Evolutionary conservation across 1,140 invertebrate species (phyloP).

Genomic region (Drosophila kurseongensis): DNA sequence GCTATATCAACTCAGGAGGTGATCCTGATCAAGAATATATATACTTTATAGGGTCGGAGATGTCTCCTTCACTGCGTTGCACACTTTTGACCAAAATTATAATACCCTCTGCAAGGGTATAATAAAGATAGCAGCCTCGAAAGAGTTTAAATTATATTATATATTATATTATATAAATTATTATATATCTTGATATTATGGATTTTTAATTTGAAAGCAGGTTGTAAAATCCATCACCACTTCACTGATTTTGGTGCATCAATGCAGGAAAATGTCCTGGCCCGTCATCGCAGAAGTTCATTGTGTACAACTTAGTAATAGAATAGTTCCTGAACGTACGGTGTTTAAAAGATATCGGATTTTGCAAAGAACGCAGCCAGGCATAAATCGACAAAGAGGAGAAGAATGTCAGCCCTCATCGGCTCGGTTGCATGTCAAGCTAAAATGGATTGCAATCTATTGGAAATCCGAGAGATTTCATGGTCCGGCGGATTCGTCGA

Average conservation of each 20-base stretch:
- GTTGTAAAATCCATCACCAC: not conserved
- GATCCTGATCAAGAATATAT: too few species aligned
- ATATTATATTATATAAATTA: too few species aligned
- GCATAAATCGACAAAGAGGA: not conserved
- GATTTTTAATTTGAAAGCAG: not conserved
- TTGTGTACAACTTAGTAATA: not conserved
- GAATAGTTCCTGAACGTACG: not conserved
- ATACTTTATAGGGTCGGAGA: too few species aligned
- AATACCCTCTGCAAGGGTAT: too few species aligned
- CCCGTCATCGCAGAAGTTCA: not conserved
- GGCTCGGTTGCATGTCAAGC: too few species aligned
- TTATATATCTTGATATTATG: too few species aligned
- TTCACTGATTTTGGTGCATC: not conserved
- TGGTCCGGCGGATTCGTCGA: slow-evolving; percentile 18
- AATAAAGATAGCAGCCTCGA: too few species aligned
- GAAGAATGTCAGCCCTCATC: too few species aligned
- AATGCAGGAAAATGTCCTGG: not conserved
- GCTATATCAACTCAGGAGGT: too few species aligned
- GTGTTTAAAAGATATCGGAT: not conserved
- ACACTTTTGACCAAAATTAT: too few species aligned
- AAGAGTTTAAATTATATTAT: too few species aligned
- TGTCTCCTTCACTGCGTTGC: too few species aligned
- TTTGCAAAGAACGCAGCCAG: not conserved
- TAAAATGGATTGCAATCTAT: slow-evolving; percentile 1
- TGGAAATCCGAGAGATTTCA: slow-evolving; percentile 27